Evolutionary conservation across 2,888 invertebrate genomes (phyloP).

Genomic region (Phengaris arion): DNA sequence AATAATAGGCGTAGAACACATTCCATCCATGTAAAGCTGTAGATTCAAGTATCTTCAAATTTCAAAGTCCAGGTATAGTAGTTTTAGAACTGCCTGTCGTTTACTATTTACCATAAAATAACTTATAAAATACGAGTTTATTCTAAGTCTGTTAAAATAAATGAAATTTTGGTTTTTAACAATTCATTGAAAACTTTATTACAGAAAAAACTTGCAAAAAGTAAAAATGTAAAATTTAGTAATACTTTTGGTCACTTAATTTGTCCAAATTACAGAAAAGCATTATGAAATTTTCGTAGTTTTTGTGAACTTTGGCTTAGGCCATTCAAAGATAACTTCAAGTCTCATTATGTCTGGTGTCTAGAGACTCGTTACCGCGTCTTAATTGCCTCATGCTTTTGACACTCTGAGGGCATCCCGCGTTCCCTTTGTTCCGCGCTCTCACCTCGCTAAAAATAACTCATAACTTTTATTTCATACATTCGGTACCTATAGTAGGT

Average conservation of each 20-base stretch:
- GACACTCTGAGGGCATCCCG: constrained; percentile 26
- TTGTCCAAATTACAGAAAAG: neutral
- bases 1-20: neutral
- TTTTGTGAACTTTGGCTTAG: neutral
- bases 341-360: constrained; percentile 7
- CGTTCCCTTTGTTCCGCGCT: neutral
- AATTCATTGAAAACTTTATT: neutral
- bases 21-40: neutral
- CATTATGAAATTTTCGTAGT: neutral
- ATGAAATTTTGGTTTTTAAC: neutral
- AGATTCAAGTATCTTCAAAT: no score
- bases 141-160: neutral
- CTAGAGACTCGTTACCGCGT: constrained; percentile 35
- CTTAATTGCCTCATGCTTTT: constrained; percentile 36
- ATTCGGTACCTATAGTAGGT: neutral
- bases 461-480: neutral
- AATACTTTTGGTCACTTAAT: neutral
- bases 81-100: neutral
- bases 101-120: neutral
- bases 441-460: neutral
- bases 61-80: no score
- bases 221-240: neutral
- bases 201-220: neutral
- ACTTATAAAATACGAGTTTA: neutral
- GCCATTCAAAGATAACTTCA: neutral